Base-by-base conservation (phyloP, 2,113 vertebrate genomes). In the Solea senegalensis region DNA sequence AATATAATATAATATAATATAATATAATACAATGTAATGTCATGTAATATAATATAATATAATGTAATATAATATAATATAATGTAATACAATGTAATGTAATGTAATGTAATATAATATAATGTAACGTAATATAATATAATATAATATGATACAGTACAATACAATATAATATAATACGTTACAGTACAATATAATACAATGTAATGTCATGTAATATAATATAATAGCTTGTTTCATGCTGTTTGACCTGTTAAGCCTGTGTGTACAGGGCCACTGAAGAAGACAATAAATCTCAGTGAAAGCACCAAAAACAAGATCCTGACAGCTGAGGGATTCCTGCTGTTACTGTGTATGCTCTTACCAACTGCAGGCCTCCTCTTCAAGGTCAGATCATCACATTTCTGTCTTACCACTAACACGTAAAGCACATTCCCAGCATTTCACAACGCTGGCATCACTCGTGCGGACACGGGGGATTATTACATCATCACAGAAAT, bases 231-330 rank as follows among this genome's bases (percentile, higher is more conserved):
- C 1, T 21, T 21, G 21, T 21, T 21, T 21, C 21, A 21, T 21
- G 21, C 21, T 21, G 21, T 21, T 21, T 21, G 21, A 21, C 21
- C 34, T 34, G 5, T 74, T 28, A 61, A 28, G 54, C 16, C 26
- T 61, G 12, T 56, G 27, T 83, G 8, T 64, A 9, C 54, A 94
- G 94, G 9, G 12, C 83, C 88, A 0, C 3, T 92, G 34, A 2
- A 63, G 8, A 93, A 91, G 79, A 80, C 58, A 0, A 73, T 94
- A 72, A 69, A 89, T 66, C 43, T 94, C 53, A 89, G 65, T 0
- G 93, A 94, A 71, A 69, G 3, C 14, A 75, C 74, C 60, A 94
- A 94, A 82, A 93, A 94, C 85, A 80, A n/a, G 28, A 90, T 94
- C 85, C 88, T 94, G 63, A 87, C 53, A 1, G 69, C 59, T 10